These are phyloP conservation scores for Latrodectus hesperus DNA, from an alignment of 2,888 invertebrate species.

Conservation along the genomic window DNA sequence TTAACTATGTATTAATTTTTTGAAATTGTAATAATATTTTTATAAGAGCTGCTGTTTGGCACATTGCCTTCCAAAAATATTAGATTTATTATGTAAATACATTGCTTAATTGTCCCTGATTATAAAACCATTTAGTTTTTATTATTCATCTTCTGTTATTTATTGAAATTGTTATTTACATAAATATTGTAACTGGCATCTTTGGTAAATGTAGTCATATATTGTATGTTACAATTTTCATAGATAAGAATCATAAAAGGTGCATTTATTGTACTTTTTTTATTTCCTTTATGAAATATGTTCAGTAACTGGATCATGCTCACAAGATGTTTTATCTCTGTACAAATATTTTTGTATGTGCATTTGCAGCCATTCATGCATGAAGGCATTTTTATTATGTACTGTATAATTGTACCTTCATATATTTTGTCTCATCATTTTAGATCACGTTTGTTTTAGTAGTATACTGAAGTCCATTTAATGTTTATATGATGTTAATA, in stretches of 20 bases:
- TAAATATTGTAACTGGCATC: slow-evolving; percentile 27
- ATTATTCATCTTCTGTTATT: too few species aligned
- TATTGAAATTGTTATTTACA: too few species aligned
- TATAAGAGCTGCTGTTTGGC: too few species aligned
- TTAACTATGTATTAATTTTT: background rate
- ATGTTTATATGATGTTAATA: slow-evolving; percentile 70
- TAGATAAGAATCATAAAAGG: slow-evolving; percentile 63
- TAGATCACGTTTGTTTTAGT: slow-evolving; percentile 62
- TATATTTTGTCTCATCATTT: slow-evolving; percentile 59
- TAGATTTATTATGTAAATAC: too few species aligned
- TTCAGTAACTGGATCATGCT: slow-evolving; percentile 65
- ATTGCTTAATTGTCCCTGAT: too few species aligned
- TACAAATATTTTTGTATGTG: slow-evolving; percentile 70
- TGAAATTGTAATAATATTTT: too few species aligned
- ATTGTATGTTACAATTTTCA: slow-evolving; percentile 40
- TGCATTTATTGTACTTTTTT: slow-evolving; percentile 68
- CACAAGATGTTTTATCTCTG: slow-evolving; percentile 69
- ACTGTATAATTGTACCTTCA: slow-evolving; percentile 49
- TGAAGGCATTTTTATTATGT: slow-evolving; percentile 67
- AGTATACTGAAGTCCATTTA: slow-evolving; percentile 68
- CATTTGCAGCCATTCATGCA: slow-evolving; percentile 67
- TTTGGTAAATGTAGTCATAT: slow-evolving; percentile 24
- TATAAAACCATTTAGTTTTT: too few species aligned
- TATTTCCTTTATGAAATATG: slow-evolving; percentile 67
- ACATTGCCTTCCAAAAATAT: too few species aligned